Evolutionary conservation across 2,113 vertebrate species (phyloP).

Genomic region (Morone chrysops): DNA sequence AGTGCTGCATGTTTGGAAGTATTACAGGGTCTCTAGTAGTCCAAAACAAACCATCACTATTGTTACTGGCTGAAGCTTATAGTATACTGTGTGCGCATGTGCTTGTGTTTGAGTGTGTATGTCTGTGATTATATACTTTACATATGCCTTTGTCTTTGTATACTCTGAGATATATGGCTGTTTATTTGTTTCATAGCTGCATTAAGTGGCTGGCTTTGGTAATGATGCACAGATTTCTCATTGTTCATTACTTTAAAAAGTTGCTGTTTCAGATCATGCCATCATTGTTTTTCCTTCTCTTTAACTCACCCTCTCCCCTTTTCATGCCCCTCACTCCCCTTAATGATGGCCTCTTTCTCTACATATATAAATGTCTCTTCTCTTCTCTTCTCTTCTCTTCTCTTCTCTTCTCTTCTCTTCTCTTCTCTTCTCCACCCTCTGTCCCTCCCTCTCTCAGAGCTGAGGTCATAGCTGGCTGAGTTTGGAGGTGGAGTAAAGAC

Average conservation of each 20-base stretch:
- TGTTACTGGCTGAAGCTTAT: slow-evolving; percentile 56
- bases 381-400: slow-evolving; percentile 26
- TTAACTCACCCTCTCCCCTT: neutral
- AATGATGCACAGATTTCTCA: slow-evolving; percentile 48
- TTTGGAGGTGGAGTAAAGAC: slow-evolving; percentile 65
- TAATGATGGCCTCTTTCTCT: slow-evolving; percentile 43
- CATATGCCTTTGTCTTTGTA: slow-evolving; percentile 24
- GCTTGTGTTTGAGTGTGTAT: slow-evolving; percentile 22
- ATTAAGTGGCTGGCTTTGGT: slow-evolving; percentile 8
- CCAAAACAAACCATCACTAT: slow-evolving; percentile 68
- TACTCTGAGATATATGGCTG: slow-evolving; percentile 19
- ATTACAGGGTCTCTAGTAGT: slow-evolving; percentile 43
- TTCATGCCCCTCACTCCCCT: slow-evolving; percentile 24
- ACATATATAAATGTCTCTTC: slow-evolving; percentile 18
- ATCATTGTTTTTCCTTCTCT: slow-evolving; percentile 39
- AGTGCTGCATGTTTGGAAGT: slow-evolving; percentile 58
- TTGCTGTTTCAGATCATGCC: slow-evolving; percentile 47
- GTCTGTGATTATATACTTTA: slow-evolving; percentile 21
- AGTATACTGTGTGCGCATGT: slow-evolving; percentile 21
- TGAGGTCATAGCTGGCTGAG: slow-evolving; percentile 78
- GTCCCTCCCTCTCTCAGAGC: slow-evolving; percentile 43
- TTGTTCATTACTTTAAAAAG: slow-evolving; percentile 36
- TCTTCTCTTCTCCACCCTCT: slow-evolving; percentile 24
- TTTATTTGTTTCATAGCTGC: slow-evolving; percentile 43
- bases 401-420: slow-evolving; percentile 41